These are phyloP conservation scores for Mesochorus sp. DNA, from an alignment of 2,888 invertebrate genomes.

Conservation along the genomic window DNA sequence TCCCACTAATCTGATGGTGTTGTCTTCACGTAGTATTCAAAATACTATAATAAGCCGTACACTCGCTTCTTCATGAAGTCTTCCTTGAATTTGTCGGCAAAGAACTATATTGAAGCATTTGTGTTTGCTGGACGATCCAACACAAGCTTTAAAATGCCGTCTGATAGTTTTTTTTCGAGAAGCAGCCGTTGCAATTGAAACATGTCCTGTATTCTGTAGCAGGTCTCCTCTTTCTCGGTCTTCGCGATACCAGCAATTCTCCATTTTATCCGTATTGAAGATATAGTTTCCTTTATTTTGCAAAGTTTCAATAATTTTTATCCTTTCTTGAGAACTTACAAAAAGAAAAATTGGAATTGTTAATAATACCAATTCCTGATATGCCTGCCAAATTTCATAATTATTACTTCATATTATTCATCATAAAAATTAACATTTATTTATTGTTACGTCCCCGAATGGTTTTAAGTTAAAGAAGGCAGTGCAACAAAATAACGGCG, in stretches of 20 bases:
- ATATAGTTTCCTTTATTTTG: background rate
- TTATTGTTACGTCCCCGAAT: too few relatives aligned
- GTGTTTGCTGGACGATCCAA: background rate
- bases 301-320: background rate
- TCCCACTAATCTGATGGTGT: background rate
- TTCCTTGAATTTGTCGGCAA: background rate
- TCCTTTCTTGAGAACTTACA: background rate
- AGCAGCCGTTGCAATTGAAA: background rate
- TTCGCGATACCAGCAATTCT: background rate
- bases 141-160: background rate
- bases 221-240: background rate
- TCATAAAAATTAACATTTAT: too few relatives aligned
- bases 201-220: background rate
- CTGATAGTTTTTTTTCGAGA: background rate
- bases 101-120: background rate
- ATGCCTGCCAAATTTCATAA: too few relatives aligned
- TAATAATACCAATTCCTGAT: too few relatives aligned
- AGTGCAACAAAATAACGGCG: too few relatives aligned
- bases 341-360: too few relatives aligned
- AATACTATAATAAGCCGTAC: background rate
- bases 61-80: conserved; percentile 1
- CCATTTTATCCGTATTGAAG: conserved; percentile 1
- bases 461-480: too few relatives aligned
- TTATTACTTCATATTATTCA: too few relatives aligned
- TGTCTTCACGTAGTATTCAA: background rate